Base-by-base conservation (phyloP, 2,113 vertebrate genomes). In the Megalops atlanticus region DNA sequence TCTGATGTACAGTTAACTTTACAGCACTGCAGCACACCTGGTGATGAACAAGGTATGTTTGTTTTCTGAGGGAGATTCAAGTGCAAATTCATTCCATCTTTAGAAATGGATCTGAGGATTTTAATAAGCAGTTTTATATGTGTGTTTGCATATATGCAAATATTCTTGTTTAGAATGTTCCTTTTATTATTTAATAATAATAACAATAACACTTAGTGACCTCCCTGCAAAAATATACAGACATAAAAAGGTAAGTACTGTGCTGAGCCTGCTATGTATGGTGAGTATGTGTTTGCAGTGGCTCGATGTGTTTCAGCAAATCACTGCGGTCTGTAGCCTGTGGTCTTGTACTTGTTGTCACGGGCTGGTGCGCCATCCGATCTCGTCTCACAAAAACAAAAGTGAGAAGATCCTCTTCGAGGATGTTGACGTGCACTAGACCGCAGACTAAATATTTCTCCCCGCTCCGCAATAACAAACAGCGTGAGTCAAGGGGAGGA, bases 301-400 rank as follows among this genome's bases (percentile, higher is more conserved):
- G 36, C 41, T 74, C 47, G 35, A 74, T 74, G 39, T 81, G 80
- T 68, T n/a, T 41, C 21, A 75, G 80, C 27, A 40, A 68, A 76
- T 76, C 54, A n/a, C 6, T 45, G 40, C 45, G 52, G 74, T 81
- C 73, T 41, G n/a, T 31, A 33, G 4, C 18, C 40, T 68, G 38
- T 58, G 38, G 40, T 18, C 16, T 41, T 76, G 21, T 35, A 70
- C 41, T 71, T 10, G 43, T 31, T 33, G 16, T 35, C 12, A 43
- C 52, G 41, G n/a, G n/a, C 58, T 38, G 54, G 35, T 41, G 24
- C 41, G 12, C 36, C 52, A 68, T 40, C 54, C 27, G 52, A 78
- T 38, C 52, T 69, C n/a, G 24, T 21, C 52, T 24, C 7, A 40
- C 77, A 75, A 45, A 40, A 75, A 43, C 72, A 31, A 77, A 36